Conservation (phyloP, 2,888 invertebrate genomes). For the Troides helena region DNA sequence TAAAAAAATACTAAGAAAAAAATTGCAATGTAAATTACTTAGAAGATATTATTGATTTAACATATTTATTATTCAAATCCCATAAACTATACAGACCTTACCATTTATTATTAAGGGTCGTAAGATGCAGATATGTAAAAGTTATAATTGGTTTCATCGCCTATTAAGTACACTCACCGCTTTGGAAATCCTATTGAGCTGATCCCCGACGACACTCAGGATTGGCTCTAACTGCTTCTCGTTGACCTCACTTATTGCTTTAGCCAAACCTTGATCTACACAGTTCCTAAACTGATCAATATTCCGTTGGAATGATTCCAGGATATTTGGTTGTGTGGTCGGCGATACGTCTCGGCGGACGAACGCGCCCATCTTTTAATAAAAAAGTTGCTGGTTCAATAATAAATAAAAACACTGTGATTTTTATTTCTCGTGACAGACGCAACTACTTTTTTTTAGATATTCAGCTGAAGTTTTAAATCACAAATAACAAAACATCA, state of each 20-base stretch:
- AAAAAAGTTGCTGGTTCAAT: neutral
- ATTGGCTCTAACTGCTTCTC: conserved; percentile 61
- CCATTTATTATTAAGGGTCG: no score
- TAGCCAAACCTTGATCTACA: conserved; percentile 57
- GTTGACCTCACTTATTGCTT: conserved; percentile 52
- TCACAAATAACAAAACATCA: no score
- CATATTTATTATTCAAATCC: no score
- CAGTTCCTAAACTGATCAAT: conserved; percentile 57
- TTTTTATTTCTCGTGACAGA: no score
- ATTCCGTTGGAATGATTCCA: conserved; percentile 52
- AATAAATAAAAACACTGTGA: neutral
- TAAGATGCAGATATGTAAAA: neutral
- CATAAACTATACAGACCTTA: no score
- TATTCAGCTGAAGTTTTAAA: no score
- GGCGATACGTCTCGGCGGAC: conserved; percentile 45
- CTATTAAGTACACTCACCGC: conserved; percentile 46
- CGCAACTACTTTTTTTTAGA: no score
- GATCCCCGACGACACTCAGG: conserved; percentile 56
- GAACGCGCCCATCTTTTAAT: conserved; percentile 44
- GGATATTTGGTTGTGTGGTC: conserved; percentile 38
- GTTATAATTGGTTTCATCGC: conserved; percentile 26
- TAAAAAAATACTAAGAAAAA: no score
- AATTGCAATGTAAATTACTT: no score
- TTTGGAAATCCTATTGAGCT: conserved; percentile 59
- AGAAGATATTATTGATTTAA: no score